phyloP scores from a whole-genome alignment of 2,797 vertebrate species.

The Channa striata region DNA sequence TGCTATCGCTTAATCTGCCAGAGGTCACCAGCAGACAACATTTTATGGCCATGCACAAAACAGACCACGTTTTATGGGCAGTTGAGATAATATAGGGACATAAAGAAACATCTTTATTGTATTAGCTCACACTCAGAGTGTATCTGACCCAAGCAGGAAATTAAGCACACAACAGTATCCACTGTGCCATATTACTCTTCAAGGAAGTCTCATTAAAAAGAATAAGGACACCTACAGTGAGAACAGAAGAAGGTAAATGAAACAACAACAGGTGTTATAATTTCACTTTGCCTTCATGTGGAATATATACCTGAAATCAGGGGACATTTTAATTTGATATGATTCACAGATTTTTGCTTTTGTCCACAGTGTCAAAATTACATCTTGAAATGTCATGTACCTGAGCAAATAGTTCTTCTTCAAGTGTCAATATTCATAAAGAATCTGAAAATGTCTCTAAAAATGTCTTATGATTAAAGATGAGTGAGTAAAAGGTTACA shows the following conservation, averaged over 20 bases:
- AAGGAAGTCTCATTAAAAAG: conserved; percentile 15
- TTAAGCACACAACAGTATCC: conserved; percentile 52
- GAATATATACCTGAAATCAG: conserved; percentile 4
- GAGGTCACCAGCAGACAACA: conserved; percentile 32
- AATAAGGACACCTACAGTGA: background rate
- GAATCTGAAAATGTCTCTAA: conserved; percentile 4
- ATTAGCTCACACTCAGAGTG: conserved; percentile 17
- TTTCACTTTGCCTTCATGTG: conserved; percentile 5
- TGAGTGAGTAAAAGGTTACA: conserved; percentile 13
- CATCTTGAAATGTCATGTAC: background rate
- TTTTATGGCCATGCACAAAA: conserved; percentile 33
- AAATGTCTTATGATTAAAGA: background rate
- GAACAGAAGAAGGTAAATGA: conserved; percentile 25
- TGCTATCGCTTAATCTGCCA: conserved; percentile 40
- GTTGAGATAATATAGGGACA: conserved; percentile 36
- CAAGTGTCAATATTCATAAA: conserved; percentile 2
- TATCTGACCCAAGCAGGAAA: conserved; percentile 63
- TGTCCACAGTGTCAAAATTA: background rate
- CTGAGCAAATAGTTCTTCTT: conserved; percentile 3
- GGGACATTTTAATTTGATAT: background rate
- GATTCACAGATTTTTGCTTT: background rate
- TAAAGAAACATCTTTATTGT: conserved; percentile 11
- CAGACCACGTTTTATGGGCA: conserved; percentile 16
- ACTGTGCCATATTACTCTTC: conserved; percentile 32
- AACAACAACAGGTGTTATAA: conserved; percentile 7